Evolutionary conservation across 2,888 invertebrate genomes (phyloP), one percentile per base, ranked within the genome.

Genomic region (Noctuana brunneofusca): DNA sequence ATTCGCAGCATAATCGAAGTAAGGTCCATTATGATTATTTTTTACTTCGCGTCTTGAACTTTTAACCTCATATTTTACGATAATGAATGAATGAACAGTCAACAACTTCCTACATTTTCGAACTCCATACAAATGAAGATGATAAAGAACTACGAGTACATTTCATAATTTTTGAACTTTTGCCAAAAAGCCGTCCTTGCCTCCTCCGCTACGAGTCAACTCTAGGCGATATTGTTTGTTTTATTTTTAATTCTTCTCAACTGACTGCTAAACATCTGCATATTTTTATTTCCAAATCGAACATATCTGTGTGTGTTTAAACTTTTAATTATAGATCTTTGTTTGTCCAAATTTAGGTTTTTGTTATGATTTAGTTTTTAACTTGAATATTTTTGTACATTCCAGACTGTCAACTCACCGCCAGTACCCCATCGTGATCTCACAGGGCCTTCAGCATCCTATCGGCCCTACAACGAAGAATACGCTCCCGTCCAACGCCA

Each of bases 331-430:
- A 35, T n/a, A 35, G 32, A 35, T 35, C 32, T 35, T 27, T 12
- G 2, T 35, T 35, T n/a, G 4, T 35, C 12, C 12, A 32, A 12
- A 32, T 11, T 41, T 18, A 0, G 8, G 2, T 8, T 16, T 41
- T 16, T 38, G 14, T 38, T 3, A 38, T 38, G 8, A n/a, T 20
- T 9, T 20, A 18, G 1, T 46, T 22, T 9, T 22, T 6, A 48
- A 6, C 20, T 20, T n/a, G 1, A 20, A 22, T 48, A n/a, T 48
- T 71, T 73, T 75, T 77, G 66, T 76, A 55, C 65, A 71, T 91
- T 92, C 69, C 92, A 92, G 92, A 90, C 92, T 75, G 92, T 92
- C 71, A 92, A 91, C 79, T 90, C 92, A 58, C 87, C 92, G 69
- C 86, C 91, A 66, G 86, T 87, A 68, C 85, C 86, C 41, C 89